Conservation (phyloP, 2,797 vertebrate genomes). For the Hippocampus kuda region DNA sequence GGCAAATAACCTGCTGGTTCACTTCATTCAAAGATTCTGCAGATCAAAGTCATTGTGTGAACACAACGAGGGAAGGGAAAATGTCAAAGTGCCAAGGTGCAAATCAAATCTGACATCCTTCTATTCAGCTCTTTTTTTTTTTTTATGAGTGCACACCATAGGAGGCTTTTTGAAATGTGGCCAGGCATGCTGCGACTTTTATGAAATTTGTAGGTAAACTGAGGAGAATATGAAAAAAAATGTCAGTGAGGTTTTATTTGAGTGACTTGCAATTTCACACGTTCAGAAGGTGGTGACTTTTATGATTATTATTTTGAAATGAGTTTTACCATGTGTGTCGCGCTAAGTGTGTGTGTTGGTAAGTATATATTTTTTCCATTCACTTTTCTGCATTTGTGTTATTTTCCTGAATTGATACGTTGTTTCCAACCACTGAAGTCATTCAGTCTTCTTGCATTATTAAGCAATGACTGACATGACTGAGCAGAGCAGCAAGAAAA, state of each 20-base stretch:
- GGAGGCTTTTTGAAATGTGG: slow-evolving; percentile 5
- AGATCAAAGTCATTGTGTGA: slow-evolving; percentile 17
- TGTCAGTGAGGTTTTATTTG: not conserved
- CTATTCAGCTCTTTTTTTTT: not conserved
- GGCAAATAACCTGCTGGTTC: slow-evolving; percentile 9
- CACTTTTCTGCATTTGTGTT: not conserved
- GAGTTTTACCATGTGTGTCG: not conserved
- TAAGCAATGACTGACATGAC: not conserved
- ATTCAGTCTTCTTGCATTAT: not conserved
- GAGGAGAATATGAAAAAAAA: not conserved
- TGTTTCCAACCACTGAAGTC: not conserved
- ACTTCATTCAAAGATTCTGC: slow-evolving; percentile 7
- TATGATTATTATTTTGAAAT: not conserved
- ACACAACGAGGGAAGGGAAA: slow-evolving; percentile 17
- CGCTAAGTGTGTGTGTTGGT: too few species aligned
- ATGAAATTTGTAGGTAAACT: not conserved
- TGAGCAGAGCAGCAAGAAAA: not conserved
- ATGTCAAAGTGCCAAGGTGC: slow-evolving; percentile 27
- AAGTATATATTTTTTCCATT: not conserved
- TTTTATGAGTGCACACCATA: not conserved
- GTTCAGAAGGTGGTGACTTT: not conserved
- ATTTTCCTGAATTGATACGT: not conserved
- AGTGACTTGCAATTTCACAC: not conserved
- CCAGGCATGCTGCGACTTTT: not conserved
- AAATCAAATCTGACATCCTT: slow-evolving; percentile 9